Evolutionary conservation across 2,113 vertebrate species (phyloP).

Genomic region (Percopsis transmontana): DNA sequence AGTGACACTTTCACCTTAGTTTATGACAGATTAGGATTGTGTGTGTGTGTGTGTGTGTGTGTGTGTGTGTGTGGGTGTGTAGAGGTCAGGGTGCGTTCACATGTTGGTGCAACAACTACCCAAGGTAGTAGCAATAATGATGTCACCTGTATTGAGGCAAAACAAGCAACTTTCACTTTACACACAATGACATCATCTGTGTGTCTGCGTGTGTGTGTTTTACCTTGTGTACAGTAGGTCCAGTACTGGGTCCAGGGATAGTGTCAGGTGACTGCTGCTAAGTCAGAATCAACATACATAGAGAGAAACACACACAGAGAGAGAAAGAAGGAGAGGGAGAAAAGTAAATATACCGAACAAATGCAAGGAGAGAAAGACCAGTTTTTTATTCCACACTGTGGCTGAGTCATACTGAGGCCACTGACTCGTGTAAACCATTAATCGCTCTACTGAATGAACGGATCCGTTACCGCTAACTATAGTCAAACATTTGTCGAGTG

Average conservation of each 20-base stretch:
- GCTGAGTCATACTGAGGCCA: neutral
- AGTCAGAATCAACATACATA: constrained; percentile 59
- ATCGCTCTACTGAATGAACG: no score
- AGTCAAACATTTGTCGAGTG: no score
- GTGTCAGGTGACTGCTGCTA: constrained; percentile 81
- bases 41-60: constrained; percentile 2
- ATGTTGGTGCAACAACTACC: constrained; percentile 21
- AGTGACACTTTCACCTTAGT: neutral
- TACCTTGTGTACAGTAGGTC: constrained; percentile 74
- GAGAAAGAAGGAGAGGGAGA: neutral
- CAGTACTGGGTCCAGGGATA: constrained; percentile 74
- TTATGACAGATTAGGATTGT: constrained; percentile 26
- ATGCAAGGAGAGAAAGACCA: constrained; percentile 39
- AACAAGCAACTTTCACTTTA: constrained; percentile 48
- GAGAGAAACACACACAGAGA: constrained; percentile 14
- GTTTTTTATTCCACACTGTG: constrained; percentile 23
- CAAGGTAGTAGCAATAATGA: constrained; percentile 41
- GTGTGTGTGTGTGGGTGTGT: neutral
- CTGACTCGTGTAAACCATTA: neutral
- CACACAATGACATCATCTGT: constrained; percentile 54
- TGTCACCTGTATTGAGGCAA: constrained; percentile 54
- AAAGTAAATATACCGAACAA: constrained; percentile 48
- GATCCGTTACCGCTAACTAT: no score
- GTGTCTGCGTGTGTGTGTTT: constrained; percentile 5
- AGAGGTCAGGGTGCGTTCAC: constrained; percentile 1